Conservation (phyloP, 2,113 vertebrate genomes). For the Taxidea taxus region DNA sequence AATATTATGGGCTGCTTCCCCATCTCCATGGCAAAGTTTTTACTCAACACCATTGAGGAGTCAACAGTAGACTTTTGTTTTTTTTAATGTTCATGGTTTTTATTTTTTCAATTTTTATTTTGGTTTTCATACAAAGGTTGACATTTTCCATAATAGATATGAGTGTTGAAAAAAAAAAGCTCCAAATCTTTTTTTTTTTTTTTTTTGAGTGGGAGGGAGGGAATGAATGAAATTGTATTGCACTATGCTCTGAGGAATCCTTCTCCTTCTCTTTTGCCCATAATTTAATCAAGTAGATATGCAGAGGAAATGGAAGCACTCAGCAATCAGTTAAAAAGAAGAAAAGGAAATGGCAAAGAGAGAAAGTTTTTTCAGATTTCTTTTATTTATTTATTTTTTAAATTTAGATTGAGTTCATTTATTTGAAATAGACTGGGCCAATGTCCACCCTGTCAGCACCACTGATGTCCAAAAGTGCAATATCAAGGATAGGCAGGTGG, state of each 20-base stretch:
- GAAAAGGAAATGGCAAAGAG: constrained; percentile 92
- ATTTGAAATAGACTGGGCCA: constrained; percentile 99
- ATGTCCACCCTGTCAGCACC: constrained; percentile 93
- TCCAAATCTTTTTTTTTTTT: constrained; percentile 84
- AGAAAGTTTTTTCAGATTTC: constrained; percentile 82
- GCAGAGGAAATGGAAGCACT: constrained; percentile 91
- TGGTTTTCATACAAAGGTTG: constrained; percentile 97
- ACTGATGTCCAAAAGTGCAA: constrained; percentile 99
- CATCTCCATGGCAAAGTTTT: constrained; percentile 88
- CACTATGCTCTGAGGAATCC: constrained; percentile 93
- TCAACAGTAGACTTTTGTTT: too few species aligned
- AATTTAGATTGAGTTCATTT: constrained; percentile 94
- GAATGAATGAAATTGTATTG: constrained; percentile 95
- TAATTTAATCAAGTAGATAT: constrained; percentile 96
- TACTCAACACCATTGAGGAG: constrained; percentile 78
- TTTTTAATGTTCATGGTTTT: constrained; percentile 90
- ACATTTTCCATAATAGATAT: constrained; percentile 96
- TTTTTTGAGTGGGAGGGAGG: constrained; percentile 71
- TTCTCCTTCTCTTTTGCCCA: constrained; percentile 94
- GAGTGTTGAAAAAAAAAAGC: constrained; percentile 84
- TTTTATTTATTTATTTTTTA: constrained; percentile 76
- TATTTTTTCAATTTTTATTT: constrained; percentile 93
- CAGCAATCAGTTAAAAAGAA: constrained; percentile 93
- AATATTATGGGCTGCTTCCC: constrained; percentile 93
- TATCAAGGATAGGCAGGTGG: constrained; percentile 97